phyloP scores from a whole-genome alignment of 2,797 vertebrate species.

The Chrysolophus pictus region DNA sequence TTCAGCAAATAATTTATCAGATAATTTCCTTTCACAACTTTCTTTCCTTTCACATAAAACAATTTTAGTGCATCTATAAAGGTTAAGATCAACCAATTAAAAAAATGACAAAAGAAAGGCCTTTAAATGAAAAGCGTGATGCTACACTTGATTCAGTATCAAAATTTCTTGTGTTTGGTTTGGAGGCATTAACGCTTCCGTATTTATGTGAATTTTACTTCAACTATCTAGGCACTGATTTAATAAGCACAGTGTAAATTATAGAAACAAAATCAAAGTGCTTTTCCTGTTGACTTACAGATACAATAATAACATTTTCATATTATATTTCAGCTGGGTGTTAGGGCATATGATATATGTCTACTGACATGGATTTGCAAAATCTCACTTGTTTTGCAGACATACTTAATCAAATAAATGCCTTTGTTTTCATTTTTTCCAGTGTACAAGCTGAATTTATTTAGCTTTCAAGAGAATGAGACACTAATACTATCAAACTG shows the following conservation, averaged over 20 bases:
- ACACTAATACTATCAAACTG: not conserved
- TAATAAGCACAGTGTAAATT: not conserved
- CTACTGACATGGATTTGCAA: not conserved
- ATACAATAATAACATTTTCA: not conserved
- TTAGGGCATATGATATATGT: not conserved
- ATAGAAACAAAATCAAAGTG: not conserved
- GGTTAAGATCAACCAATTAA: not conserved
- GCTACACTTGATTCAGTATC: not conserved
- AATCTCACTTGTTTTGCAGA: not conserved
- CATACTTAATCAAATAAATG: not conserved
- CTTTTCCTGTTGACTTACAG: not conserved
- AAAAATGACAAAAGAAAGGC: not conserved
- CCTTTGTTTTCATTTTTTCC: not conserved
- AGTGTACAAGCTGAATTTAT: not conserved
- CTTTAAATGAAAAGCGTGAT: not conserved
- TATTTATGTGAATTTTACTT: not conserved
- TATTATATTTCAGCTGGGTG: not conserved
- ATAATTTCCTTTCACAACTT: not conserved
- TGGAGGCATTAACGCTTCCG: not conserved
- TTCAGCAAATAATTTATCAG: slow-evolving; percentile 33
- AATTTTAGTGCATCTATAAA: slow-evolving; percentile 11
- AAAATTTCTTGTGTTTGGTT: not conserved
- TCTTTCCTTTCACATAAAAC: not conserved
- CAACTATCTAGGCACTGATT: not conserved
- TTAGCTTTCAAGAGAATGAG: not conserved